Evolutionary conservation across 1,140 invertebrate species (phyloP).

Genomic region (Gryllus bimaculatus): DNA sequence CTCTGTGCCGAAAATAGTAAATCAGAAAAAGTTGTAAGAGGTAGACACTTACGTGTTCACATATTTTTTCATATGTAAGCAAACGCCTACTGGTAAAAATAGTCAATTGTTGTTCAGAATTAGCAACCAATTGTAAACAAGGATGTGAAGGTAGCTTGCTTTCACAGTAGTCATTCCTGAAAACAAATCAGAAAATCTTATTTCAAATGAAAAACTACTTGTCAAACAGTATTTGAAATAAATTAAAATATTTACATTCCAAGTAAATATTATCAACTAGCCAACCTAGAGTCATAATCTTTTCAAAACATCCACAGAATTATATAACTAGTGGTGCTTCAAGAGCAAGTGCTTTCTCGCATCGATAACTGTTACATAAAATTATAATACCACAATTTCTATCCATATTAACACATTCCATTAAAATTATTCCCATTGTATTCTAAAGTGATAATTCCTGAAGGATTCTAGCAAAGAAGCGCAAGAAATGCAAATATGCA

Average conservation of each 20-base stretch:
- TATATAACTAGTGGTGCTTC: background rate
- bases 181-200: conserved; percentile 27
- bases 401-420: too few species aligned
- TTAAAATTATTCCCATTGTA: too few species aligned
- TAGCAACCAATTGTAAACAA: conserved; percentile 64
- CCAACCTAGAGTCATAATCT: background rate
- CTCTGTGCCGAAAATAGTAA: background rate
- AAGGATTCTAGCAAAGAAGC: too few species aligned
- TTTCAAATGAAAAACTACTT: conserved; percentile 13
- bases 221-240: background rate
- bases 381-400: background rate
- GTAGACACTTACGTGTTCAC: conserved; percentile 34
- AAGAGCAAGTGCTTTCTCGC: background rate
- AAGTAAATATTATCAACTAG: background rate
- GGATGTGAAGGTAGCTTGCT: conserved; percentile 67
- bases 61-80: conserved; percentile 77
- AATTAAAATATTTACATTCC: conserved; percentile 1
- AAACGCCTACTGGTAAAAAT: conserved; percentile 68
- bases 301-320: background rate
- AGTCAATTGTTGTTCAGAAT: conserved; percentile 78
- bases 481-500: too few species aligned
- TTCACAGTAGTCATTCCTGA: conserved; percentile 63
- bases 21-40: background rate
- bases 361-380: background rate
- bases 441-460: too few species aligned